Conservation (phyloP, 2,888 invertebrate genomes). For the Lasioglossum oenotherae region DNA sequence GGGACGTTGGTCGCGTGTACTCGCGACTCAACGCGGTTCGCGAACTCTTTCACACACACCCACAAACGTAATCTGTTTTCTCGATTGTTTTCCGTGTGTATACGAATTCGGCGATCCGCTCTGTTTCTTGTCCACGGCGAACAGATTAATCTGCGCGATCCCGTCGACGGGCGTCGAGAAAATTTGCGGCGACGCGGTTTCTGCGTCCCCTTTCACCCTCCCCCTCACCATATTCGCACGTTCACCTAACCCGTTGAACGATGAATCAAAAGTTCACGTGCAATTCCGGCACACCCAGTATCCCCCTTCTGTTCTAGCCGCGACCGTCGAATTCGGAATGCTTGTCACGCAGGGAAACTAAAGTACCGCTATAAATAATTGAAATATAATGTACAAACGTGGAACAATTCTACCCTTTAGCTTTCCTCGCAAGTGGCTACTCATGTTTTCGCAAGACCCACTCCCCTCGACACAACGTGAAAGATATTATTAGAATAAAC, state of each 20-base stretch:
- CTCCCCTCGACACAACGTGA: conserved; percentile 48
- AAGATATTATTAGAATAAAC: conserved; percentile 70
- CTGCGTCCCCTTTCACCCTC: neutral
- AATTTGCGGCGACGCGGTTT: conserved; percentile 8
- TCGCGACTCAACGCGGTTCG: conserved; percentile 9
- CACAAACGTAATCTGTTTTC: neutral
- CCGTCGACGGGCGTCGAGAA: neutral
- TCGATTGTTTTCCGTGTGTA: conserved; percentile 25
- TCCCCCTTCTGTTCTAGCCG: conserved; percentile 21
- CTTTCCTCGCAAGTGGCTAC: conserved; percentile 69
- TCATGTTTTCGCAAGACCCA: conserved; percentile 54
- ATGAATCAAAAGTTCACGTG: conserved; percentile 42
- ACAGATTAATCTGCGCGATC: conserved; percentile 6
- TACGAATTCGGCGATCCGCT: conserved; percentile 61
- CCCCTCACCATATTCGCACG: neutral
- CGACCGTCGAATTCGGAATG: conserved; percentile 62
- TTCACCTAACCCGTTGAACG: conserved; percentile 12
- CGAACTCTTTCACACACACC: neutral
- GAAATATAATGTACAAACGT: conserved; percentile 68
- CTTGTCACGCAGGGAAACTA: conserved; percentile 60
- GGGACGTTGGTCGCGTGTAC: conserved; percentile 36
- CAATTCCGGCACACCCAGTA: conserved; percentile 34
- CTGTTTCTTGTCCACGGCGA: conserved; percentile 23
- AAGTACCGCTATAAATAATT: conserved; percentile 58
- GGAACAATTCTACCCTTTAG: conserved; percentile 56